Evolutionary conservation across 1,140 invertebrate genomes (phyloP).

Genomic region (Triops cancriformis): DNA sequence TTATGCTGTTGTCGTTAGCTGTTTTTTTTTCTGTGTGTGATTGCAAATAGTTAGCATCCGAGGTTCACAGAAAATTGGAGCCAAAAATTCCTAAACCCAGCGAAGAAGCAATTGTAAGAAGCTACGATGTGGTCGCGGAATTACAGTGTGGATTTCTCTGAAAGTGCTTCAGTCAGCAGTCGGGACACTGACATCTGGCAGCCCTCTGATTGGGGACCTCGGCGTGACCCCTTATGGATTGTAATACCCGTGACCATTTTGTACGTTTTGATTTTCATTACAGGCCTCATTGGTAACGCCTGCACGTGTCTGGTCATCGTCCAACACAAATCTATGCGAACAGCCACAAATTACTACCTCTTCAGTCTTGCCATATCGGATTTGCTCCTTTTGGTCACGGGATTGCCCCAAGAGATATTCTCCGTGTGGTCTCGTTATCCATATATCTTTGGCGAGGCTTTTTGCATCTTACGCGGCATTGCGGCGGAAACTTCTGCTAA

Average conservation of each 20-base stretch:
- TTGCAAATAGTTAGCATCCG: no score
- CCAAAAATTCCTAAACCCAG: not conserved
- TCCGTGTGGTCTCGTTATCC: constrained; percentile 79
- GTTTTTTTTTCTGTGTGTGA: no score
- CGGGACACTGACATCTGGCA: not conserved
- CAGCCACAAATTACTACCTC: constrained; percentile 87
- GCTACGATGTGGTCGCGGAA: not conserved
- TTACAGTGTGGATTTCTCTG: not conserved
- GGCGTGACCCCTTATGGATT: not conserved
- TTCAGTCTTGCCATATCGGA: constrained; percentile 55
- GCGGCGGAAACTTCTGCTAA: constrained; percentile 84
- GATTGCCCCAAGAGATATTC: constrained; percentile 75
- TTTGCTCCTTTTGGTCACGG: constrained; percentile 44
- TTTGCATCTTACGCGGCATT: constrained; percentile 74
- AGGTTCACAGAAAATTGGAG: no score
- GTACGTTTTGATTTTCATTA: constrained; percentile 73
- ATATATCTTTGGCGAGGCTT: constrained; percentile 74
- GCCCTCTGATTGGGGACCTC: not conserved
- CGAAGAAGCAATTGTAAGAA: not conserved
- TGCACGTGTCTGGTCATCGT: constrained; percentile 88
- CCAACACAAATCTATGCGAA: constrained; percentile 85
- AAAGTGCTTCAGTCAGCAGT: not conserved
- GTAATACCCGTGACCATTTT: constrained; percentile 49
- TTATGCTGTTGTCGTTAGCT: no score
- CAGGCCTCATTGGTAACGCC: constrained; percentile 80